Base-by-base conservation (phyloP, 2,888 invertebrate genomes). In the Bellardia bayeri region DNA sequence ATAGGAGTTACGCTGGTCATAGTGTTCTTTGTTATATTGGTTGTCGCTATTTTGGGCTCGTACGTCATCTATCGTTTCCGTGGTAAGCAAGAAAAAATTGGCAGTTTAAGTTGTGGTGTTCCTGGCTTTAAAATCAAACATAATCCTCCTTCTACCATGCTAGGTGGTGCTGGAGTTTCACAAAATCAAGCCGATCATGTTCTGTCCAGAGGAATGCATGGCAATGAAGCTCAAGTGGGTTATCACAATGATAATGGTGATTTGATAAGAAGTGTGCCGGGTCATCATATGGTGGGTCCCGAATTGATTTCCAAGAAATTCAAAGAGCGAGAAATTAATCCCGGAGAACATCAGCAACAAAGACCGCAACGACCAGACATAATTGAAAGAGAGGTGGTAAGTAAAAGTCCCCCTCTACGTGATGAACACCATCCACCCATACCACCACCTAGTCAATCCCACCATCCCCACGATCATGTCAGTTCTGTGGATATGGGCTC, bases 1-100 rank as follows among this genome's bases (percentile, higher is more conserved):
- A 98, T 98, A 87, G 99, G 98, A 78, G 97, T 99, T 84, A 98
- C 98, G 1, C 94, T 99, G 49, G 98, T 99, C 30, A 98, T 98
- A 88, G 97, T 98, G 37, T 98, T 99, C 94, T 98, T 99, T 92
- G 97, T 98, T 7, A 97, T 98, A 85, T 94, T 98, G 14, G 95
- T 98, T 74, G 96, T 98, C 13, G 98, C 98, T 14, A 98, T 98
- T 90, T 95, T 98, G 82, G 97, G 97, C 30, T 98, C 98, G 69
- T 98, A 98, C 91, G 95, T 98, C n/a, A 97, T 98, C 58, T 98
- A 98, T 93, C 96, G 98, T 63, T 95, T 98, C 88, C 95, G 98
- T 23, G 96, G 97, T 78, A 97, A 98, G 92, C 97, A 96, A 92
- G 98, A 98, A 92, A 98, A 98, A 92, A 95, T 95, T 14, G 96